Conservation (phyloP, 2,888 invertebrate genomes). For the Synanthedon formicaeformis region DNA sequence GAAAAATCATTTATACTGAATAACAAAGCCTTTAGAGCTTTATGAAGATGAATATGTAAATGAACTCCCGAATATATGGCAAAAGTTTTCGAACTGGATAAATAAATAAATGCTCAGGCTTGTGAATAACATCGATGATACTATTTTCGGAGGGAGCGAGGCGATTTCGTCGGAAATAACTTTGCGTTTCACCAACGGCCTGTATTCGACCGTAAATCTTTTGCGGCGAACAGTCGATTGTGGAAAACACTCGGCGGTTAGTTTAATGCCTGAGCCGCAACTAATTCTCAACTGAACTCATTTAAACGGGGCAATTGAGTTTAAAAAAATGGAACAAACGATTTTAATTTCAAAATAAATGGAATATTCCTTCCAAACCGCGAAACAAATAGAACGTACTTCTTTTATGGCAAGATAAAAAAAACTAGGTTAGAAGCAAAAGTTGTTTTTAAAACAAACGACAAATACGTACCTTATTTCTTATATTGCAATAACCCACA, state of each 20-base stretch:
- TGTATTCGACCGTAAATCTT: conserved; percentile 48
- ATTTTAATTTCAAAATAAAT: too few relatives aligned
- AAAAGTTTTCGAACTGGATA: conserved; percentile 32
- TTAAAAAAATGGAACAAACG: too few relatives aligned
- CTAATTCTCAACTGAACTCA: neutral
- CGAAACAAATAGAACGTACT: too few relatives aligned
- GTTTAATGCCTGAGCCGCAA: conserved; percentile 10
- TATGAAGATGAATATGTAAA: neutral
- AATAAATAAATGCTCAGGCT: conserved; percentile 47
- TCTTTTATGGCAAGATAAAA: too few relatives aligned
- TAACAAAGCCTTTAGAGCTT: too few relatives aligned
- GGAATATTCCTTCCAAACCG: too few relatives aligned
- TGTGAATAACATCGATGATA: conserved; percentile 60
- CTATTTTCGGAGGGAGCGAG: conserved; percentile 61
- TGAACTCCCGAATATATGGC: conserved; percentile 19
- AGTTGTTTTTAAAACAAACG: too few relatives aligned
- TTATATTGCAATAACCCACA: too few relatives aligned
- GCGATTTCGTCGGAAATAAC: conserved; percentile 64
- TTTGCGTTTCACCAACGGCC: conserved; percentile 45
- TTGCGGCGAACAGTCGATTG: conserved; percentile 47
- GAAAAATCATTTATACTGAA: too few relatives aligned
- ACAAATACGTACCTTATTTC: too few relatives aligned
- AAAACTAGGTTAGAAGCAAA: too few relatives aligned
- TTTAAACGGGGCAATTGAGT: too few relatives aligned
- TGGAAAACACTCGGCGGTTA: conserved; percentile 42